Evolutionary conservation across 1,140 invertebrate species (phyloP).

Genomic region (Scaptomyza montana): DNA sequence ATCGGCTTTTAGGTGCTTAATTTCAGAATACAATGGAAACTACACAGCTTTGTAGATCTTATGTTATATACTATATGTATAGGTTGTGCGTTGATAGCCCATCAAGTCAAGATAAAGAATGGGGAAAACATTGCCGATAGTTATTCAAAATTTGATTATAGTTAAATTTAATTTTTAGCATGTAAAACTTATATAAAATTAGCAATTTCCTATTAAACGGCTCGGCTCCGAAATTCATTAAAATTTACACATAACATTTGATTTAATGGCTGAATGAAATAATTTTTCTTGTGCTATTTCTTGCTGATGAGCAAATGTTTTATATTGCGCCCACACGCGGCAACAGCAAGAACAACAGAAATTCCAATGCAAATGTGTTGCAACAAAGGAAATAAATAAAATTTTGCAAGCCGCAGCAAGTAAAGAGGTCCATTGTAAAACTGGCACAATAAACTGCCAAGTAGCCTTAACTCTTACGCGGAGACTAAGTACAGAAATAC

Average conservation of each 20-base stretch:
- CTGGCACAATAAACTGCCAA: conserved; percentile 68
- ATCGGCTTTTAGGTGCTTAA: no score
- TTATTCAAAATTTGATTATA: no score
- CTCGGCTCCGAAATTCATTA: no score
- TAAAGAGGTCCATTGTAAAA: conserved; percentile 2
- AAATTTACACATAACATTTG: conserved; percentile 2
- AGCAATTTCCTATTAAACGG: no score
- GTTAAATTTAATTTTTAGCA: no score
- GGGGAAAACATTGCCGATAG: no score
- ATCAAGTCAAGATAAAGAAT: no score
- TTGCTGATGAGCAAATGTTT: conserved; percentile 19
- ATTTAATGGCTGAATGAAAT: background rate
- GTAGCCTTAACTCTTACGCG: conserved; percentile 22
- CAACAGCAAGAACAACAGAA: background rate
- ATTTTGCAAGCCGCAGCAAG: background rate
- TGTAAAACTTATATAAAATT: no score
- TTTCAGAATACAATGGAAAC: no score
- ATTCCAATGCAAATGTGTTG: conserved; percentile 17
- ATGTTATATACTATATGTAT: no score
- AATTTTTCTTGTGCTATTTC: conserved; percentile 11
- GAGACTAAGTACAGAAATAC: background rate
- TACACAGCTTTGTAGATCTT: no score
- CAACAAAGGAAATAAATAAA: conserved; percentile 8
- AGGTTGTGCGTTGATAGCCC: no score
- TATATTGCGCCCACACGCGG: conserved; percentile 14